Conservation (phyloP, 2,113 vertebrate genomes). For the rat (Rattus norvegicus) region GRCr8 NC_086028.1:55511001-55511500, state of each 20-base stretch:
- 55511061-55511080: no score
- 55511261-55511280: neutral
- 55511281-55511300: neutral
- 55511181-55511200: neutral
- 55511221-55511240: neutral
- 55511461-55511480: neutral
- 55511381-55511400: neutral
- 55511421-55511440: neutral
- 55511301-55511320: neutral
- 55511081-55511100: no score
- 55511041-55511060: no score
- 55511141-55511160: neutral
- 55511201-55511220: neutral
- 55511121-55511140: no score
- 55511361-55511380: neutral
- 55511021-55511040: neutral
- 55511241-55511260: neutral
- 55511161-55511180: neutral
- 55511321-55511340: neutral
- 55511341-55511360: neutral
- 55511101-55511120: no score
- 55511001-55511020: neutral
- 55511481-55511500: neutral
- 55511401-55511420: neutral
- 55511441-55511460: neutral